Conservation (phyloP, 2,888 invertebrate genomes). For the Orthonevra nobilis region DNA sequence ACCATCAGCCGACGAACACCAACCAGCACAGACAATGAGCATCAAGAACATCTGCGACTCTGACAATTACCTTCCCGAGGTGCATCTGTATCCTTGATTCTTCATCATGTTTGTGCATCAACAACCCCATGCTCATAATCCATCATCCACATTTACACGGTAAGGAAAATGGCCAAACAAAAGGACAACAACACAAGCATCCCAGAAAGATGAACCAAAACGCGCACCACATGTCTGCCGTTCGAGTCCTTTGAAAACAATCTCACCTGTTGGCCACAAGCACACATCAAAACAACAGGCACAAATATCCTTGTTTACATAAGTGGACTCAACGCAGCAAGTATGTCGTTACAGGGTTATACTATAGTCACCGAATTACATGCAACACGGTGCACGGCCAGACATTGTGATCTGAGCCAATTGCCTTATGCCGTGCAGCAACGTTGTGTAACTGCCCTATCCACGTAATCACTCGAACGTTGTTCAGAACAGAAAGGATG, state of each 20-base stretch:
- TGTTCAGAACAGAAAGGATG: constrained; percentile 18
- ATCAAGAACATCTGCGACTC: constrained; percentile 48
- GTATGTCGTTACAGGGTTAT: no score
- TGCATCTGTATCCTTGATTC: constrained; percentile 47
- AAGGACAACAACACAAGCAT: background rate
- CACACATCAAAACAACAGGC: constrained; percentile 10
- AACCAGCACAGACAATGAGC: constrained; percentile 4
- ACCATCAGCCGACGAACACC: background rate
- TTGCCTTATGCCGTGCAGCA: no score
- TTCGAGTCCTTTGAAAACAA: constrained; percentile 30
- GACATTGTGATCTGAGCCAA: no score
- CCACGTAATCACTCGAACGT: background rate
- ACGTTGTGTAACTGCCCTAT: constrained; percentile 29
- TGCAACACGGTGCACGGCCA: constrained; percentile 40
- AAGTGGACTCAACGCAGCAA: constrained; percentile 31
- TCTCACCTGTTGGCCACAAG: constrained; percentile 56
- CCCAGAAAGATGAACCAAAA: no score
- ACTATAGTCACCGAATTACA: constrained; percentile 23
- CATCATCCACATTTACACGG: constrained; percentile 20
- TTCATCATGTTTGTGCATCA: constrained; percentile 44
- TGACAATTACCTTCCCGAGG: constrained; percentile 26
- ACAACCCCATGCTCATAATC: constrained; percentile 18
- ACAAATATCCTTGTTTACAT: constrained; percentile 29
- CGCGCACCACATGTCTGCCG: background rate
- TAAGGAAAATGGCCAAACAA: background rate